phyloP scores from a whole-genome alignment of 2,797 vertebrate species.

The Glossophaga mutica region DNA sequence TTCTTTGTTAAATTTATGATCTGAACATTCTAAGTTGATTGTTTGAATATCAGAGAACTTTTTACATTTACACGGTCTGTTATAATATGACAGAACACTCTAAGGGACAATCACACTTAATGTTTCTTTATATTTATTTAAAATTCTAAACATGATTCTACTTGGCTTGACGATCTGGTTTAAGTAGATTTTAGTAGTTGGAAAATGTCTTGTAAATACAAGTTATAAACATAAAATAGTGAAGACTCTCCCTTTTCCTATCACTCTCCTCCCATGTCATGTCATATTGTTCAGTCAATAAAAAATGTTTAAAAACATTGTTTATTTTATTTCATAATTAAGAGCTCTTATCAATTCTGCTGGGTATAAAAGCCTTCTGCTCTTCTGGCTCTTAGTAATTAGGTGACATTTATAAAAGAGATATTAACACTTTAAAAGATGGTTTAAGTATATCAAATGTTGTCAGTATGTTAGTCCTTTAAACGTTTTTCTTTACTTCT shows the following conservation, averaged over 20 bases:
- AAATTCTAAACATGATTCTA: neutral
- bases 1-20: neutral
- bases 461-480: neutral
- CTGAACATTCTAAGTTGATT: neutral
- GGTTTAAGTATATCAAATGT: neutral
- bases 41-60: neutral
- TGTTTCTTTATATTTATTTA: neutral
- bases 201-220: neutral
- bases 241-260: neutral
- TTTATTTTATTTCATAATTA: neutral
- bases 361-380: neutral
- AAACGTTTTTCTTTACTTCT: neutral
- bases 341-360: neutral
- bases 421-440: neutral
- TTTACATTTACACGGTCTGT: neutral
- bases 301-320: neutral
- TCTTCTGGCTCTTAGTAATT: neutral
- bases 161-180: neutral
- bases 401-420: neutral
- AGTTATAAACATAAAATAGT: neutral
- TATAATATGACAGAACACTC: neutral
- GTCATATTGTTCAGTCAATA: neutral
- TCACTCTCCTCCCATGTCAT: neutral
- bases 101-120: neutral
- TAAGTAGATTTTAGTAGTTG: neutral